A percentile compares a stretch with the other conserved stretches of the same genome.
Evolutionary conservation across 2,797 vertebrate species (phyloP).

Genomic region (Microctenopoma lineatum): DNA sequence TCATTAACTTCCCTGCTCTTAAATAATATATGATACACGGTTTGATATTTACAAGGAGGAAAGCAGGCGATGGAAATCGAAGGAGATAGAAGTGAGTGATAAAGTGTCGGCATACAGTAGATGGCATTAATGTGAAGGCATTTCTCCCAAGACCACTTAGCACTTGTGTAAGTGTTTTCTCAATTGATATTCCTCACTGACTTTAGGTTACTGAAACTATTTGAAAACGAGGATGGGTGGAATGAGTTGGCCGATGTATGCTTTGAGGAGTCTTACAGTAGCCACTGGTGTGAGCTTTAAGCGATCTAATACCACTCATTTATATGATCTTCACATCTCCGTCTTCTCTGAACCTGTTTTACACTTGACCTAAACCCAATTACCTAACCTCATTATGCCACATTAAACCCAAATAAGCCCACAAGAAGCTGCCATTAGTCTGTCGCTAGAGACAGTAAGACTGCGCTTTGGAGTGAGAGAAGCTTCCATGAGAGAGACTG

Average conservation of each 20-base stretch:
- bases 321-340: constrained; percentile 80
- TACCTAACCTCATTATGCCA: constrained; percentile 86
- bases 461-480: constrained; percentile 76
- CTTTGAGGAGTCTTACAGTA: constrained; percentile 52
- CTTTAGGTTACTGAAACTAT: constrained; percentile 64
- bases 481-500: constrained; percentile 74
- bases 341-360: constrained; percentile 82
- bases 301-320: constrained; percentile 75
- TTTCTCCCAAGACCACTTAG: constrained; percentile 72
- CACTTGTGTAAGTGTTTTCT: constrained; percentile 73
- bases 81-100: constrained; percentile 63
- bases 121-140: constrained; percentile 54
- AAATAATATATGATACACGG: constrained; percentile 85
- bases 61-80: constrained; percentile 49
- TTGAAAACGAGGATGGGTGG: constrained; percentile 37
- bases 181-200: constrained; percentile 64
- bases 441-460: constrained; percentile 73
- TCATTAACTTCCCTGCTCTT: constrained; percentile 83
- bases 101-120: constrained; percentile 41
- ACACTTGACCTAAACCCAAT: constrained; percentile 87
- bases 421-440: constrained; percentile 81
- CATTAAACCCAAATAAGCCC: constrained; percentile 87
- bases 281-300: constrained; percentile 58
- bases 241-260: constrained; percentile 27
- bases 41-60: constrained; percentile 77